phyloP scores from a whole-genome alignment of 2,888 invertebrate genomes.

The Meloe dianella region DNA sequence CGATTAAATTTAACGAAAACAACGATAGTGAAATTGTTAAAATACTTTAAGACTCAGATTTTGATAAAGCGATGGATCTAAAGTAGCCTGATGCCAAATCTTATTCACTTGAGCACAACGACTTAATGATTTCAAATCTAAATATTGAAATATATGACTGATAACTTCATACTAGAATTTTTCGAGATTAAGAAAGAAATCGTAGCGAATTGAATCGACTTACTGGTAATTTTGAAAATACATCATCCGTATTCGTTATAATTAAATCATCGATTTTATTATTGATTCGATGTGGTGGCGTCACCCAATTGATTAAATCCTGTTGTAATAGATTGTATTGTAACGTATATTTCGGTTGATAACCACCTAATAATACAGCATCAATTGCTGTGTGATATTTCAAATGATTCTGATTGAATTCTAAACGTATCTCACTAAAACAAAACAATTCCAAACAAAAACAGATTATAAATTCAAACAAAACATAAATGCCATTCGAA shows the following conservation, averaged over 20 bases:
- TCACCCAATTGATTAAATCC: conserved; percentile 38
- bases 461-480: not conserved
- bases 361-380: conserved; percentile 79
- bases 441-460: conserved; percentile 27
- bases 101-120: conserved; percentile 77
- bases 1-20: too few species aligned
- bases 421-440: conserved; percentile 77
- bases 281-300: too few species aligned
- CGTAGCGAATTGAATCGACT: too few species aligned
- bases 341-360: conserved; percentile 45
- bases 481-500: conserved; percentile 40
- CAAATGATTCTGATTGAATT: conserved; percentile 81
- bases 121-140: conserved; percentile 81
- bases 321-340: conserved; percentile 44
- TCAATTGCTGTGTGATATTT: conserved; percentile 90
- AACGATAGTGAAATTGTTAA: too few species aligned
- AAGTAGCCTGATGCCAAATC: conserved; percentile 73
- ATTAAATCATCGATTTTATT: too few species aligned
- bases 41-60: conserved; percentile 79
- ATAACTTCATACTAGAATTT: conserved; percentile 82
- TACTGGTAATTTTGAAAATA: conserved; percentile 56
- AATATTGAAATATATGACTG: conserved; percentile 76
- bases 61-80: conserved; percentile 77
- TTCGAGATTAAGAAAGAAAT: too few species aligned
- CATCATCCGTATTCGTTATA: conserved; percentile 21